A percentile compares a stretch with the other conserved stretches of the same genome.
These are phyloP conservation scores for Cyphomyrus discorhynchus DNA, from an alignment of 2,113 vertebrate genomes.

Conservation along the genomic window DNA sequence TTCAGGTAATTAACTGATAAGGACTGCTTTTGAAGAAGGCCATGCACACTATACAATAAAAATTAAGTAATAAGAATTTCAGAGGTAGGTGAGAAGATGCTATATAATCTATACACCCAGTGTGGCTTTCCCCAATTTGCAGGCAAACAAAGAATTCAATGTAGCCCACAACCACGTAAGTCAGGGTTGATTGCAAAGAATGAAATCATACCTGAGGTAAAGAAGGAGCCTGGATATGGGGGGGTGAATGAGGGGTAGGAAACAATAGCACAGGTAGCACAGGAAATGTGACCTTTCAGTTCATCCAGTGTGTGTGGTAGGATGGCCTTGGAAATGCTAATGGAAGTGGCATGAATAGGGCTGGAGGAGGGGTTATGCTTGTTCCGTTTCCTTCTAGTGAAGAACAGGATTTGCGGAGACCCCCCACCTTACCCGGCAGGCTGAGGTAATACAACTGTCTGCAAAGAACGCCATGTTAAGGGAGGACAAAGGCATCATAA, in stretches of 20 bases:
- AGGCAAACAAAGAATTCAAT: neutral
- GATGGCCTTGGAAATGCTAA: constrained; percentile 34
- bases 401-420: constrained; percentile 30
- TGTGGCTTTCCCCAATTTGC: neutral
- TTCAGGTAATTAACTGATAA: neutral
- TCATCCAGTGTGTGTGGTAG: neutral
- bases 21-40: neutral
- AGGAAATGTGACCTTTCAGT: constrained; percentile 23
- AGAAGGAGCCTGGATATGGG: neutral
- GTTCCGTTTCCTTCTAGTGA: constrained; percentile 14
- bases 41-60: neutral
- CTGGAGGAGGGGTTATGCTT: constrained; percentile 19
- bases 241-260: neutral
- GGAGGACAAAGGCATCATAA: constrained; percentile 10
- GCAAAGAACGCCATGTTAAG: constrained; percentile 28
- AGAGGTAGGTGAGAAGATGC: neutral
- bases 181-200: neutral
- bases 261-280: neutral
- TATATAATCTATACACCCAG: neutral
- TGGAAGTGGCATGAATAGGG: constrained; percentile 32
- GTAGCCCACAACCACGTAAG: neutral
- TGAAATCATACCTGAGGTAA: neutral
- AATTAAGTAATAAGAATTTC: neutral
- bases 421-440: constrained; percentile 15
- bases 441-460: constrained; percentile 29